Percentiles rank a stretch among this genome's conserved stretches.
These are phyloP conservation scores for Hipposideros larvatus DNA, from an alignment of 2,797 vertebrate genomes.

Conservation along the genomic window DNA sequence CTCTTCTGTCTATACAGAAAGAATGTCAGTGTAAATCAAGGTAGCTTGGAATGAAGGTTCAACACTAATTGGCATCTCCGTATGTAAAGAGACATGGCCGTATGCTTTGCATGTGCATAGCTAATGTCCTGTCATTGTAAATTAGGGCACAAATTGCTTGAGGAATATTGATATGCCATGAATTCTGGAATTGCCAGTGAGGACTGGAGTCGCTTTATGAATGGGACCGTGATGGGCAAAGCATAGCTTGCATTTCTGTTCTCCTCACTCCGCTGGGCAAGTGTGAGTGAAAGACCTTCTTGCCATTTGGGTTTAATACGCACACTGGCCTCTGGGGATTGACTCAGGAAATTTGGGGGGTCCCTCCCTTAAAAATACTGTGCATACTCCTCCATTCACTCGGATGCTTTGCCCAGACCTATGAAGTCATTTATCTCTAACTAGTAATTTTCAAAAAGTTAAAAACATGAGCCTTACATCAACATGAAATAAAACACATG, in stretches of 20 bases:
- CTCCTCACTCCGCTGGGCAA: neutral
- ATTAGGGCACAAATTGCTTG: constrained; percentile 54
- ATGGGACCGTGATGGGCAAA: too few species aligned
- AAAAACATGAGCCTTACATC: neutral
- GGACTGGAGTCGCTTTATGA: neutral
- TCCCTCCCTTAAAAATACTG: neutral
- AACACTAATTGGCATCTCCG: constrained; percentile 28
- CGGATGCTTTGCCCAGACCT: fast-evolving
- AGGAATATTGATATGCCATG: constrained; percentile 16
- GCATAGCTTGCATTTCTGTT: fast-evolving
- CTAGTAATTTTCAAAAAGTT: neutral
- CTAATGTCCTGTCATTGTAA: constrained; percentile 39
- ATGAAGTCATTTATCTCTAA: neutral
- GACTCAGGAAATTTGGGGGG: neutral
- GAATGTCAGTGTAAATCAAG: constrained; percentile 5
- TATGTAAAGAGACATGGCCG: neutral
- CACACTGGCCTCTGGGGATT: fast-evolving
- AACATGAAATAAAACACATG: neutral
- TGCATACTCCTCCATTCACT: fast-evolving
- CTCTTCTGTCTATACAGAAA: neutral
- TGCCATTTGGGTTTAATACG: fast-evolving
- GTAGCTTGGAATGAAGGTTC: neutral
- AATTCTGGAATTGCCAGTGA: constrained; percentile 10
- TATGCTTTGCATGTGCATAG: neutral
- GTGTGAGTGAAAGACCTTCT: neutral